These are phyloP conservation scores for Sarcophaga variegata DNA, from an alignment of 2,888 invertebrate species.

Conservation along the genomic window DNA sequence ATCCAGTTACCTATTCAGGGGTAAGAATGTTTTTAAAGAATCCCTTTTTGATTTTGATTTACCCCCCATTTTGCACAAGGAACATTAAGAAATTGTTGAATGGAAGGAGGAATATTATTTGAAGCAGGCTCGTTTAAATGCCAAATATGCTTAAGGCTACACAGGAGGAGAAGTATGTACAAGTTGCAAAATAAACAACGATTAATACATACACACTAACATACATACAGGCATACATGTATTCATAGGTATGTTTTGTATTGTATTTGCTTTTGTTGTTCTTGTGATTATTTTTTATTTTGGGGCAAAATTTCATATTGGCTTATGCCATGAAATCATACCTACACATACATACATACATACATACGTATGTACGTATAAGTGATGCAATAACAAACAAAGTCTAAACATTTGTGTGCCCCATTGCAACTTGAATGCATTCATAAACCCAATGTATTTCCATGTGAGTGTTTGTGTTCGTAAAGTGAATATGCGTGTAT, in stretches of 20 bases:
- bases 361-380: neutral
- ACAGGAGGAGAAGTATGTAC: neutral
- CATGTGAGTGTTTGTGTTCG: too few species aligned
- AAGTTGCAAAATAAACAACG: conserved; percentile 13
- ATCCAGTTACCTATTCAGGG: neutral
- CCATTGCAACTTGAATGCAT: too few species aligned
- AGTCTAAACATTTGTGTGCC: too few species aligned
- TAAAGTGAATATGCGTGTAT: neutral
- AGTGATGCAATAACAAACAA: too few species aligned
- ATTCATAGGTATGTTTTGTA: neutral
- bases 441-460: too few species aligned
- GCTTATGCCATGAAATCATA: neutral
- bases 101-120: neutral
- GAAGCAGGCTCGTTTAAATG: neutral
- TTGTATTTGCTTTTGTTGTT: neutral
- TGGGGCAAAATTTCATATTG: neutral
- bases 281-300: conserved; percentile 1
- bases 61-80: neutral
- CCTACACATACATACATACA: neutral
- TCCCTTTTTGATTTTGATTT: conserved; percentile 23
- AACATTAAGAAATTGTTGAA: conserved; percentile 5
- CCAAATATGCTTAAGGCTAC: conserved; percentile 28
- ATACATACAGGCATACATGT: neutral
- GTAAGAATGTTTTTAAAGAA: neutral
- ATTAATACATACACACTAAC: neutral